Base-by-base conservation (phyloP, 2,113 vertebrate species). In the Callorhinus ursinus region DNA sequence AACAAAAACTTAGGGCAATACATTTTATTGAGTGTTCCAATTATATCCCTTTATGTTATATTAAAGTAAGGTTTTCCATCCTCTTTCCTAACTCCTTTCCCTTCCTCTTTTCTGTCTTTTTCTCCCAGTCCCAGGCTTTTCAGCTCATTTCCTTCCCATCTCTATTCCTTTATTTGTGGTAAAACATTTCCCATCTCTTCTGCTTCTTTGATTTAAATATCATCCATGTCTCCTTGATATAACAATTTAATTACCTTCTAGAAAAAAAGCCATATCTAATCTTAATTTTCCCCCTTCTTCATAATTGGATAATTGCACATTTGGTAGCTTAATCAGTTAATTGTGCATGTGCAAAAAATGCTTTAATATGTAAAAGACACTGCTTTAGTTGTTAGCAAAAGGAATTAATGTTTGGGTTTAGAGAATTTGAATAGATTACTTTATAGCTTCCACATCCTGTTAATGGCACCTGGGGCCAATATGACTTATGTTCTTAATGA, bases 231-330 rank as follows among this genome's bases (percentile, higher is more conserved):
- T 94, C 49, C 59, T 93, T 83, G 49, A 96, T 90, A 11, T 42
- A 93, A 95, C 28, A 76, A 93, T 96, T 93, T 88, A 94, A 97
- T 95, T 95, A 72, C 24, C 96, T 90, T 81, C 36, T 89, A 61
- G 61, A n/a, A 57, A 63, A 63, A 59, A 97, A 79, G 39, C 31
- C 16, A 1, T 74, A 93, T 93, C 88, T 96, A 95, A 97, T 97
- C 63, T 96, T 88, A 97, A 95, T 90, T 95, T 88, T 39, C 28
- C 26, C 53, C 24, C 51, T 93, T 95, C n/a, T 71, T 96, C 84
- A 90, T 96, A 97, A 98, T 83, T 95, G 65, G n/a, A 95, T 97
- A 97, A 98, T 91, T 98, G 71, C 22, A 88, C 16, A 91, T 94
- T 96, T 93, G 71, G 87, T 92, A 92, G 19, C 55, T 93, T 97